phyloP scores from a whole-genome alignment of 2,113 vertebrate genomes.

The Cochlearius cochlearius region DNA sequence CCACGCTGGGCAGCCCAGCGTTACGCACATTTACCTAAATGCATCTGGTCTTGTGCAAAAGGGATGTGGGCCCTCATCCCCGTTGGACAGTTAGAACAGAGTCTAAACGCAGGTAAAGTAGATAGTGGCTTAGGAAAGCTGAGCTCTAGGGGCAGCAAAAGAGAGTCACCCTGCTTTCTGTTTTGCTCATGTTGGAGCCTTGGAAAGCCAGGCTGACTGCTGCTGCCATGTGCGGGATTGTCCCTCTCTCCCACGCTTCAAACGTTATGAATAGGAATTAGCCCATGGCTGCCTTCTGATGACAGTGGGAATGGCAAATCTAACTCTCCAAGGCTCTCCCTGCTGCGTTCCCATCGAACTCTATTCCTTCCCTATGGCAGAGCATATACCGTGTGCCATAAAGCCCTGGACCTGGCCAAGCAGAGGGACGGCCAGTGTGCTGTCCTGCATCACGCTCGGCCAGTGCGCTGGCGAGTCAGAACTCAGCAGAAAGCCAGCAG shows the following conservation, averaged over 20 bases:
- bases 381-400: accelerated
- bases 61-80: neutral
- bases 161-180: neutral
- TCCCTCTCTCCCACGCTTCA: neutral
- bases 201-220: neutral
- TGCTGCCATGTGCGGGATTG: neutral
- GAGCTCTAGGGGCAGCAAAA: neutral
- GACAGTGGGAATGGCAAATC: neutral
- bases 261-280: neutral
- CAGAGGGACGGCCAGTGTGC: neutral
- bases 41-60: neutral
- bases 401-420: neutral
- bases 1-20: accelerated
- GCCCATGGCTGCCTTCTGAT: neutral
- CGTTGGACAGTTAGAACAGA: accelerated
- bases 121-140: neutral
- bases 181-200: neutral
- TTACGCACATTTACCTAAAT: accelerated
- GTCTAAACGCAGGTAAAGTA: neutral
- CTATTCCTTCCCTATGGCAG: neutral
- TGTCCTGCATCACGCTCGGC: accelerated
- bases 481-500: neutral
- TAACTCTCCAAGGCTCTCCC: neutral
- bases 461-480: neutral
- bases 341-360: neutral